Percentiles rank a stretch among this genome's conserved stretches.
These are phyloP conservation scores for Rhaphigaster nebulosa DNA, from an alignment of 2,888 invertebrate species.

Conservation along the genomic window DNA sequence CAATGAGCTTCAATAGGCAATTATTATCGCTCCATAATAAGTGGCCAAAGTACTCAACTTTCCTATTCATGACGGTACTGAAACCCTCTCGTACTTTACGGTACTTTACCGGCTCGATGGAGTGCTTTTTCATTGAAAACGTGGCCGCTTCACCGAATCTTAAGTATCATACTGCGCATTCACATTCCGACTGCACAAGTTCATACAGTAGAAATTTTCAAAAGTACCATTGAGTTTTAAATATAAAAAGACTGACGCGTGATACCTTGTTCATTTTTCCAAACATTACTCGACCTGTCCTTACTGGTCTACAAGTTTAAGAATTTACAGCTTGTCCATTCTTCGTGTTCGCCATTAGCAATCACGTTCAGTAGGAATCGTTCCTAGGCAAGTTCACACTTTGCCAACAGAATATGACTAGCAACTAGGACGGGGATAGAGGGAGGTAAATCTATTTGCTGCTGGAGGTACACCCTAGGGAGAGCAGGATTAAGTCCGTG, in stretches of 20 bases:
- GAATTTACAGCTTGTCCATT: too few relatives aligned
- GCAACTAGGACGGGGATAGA: not conserved
- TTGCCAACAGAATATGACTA: not conserved
- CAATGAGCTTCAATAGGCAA: not conserved
- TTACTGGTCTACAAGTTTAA: too few relatives aligned
- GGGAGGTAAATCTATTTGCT: constrained; percentile 17
- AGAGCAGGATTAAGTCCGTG: not conserved
- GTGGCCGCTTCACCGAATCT: not conserved
- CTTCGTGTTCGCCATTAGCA: too few relatives aligned
- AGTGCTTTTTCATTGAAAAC: not conserved
- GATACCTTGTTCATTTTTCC: too few relatives aligned
- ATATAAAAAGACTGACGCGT: too few relatives aligned
- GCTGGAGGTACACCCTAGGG: not conserved
- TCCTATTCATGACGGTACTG: not conserved
- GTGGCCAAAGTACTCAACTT: not conserved
- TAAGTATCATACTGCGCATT: not conserved
- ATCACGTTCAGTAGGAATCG: too few relatives aligned
- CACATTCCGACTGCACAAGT: not conserved
- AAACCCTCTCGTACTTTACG: not conserved
- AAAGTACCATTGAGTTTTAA: too few relatives aligned
- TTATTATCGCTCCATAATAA: not conserved
- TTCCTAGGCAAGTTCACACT: not conserved
- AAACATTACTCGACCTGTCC: too few relatives aligned
- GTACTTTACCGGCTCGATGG: not conserved
- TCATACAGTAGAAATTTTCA: too few relatives aligned